These are phyloP conservation scores for Harpagus bidentatus DNA, from an alignment of 2,113 vertebrate genomes.

Conservation along the genomic window DNA sequence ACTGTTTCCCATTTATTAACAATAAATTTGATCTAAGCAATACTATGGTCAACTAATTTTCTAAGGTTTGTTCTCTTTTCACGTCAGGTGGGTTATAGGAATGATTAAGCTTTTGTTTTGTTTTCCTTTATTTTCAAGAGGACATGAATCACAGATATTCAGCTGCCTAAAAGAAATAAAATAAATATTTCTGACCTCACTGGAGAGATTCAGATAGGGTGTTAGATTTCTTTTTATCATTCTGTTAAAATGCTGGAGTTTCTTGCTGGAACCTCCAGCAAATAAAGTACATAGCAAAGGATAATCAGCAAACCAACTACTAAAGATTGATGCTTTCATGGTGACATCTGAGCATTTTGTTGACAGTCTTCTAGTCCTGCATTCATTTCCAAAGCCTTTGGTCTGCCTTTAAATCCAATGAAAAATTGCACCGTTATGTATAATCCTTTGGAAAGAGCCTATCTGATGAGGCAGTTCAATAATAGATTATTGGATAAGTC, in stretches of 20 bases:
- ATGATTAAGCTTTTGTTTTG: neutral
- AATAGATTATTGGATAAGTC: conserved; percentile 34
- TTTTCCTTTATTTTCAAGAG: neutral
- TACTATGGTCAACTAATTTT: neutral
- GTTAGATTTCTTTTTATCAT: neutral
- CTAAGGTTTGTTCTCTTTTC: neutral
- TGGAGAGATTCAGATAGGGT: neutral
- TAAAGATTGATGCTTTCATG: neutral
- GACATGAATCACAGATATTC: neutral
- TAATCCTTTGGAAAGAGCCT: conserved; percentile 29
- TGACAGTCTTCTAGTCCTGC: neutral
- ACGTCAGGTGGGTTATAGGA: neutral
- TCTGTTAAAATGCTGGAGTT: neutral
- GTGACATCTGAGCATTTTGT: neutral
- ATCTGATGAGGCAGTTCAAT: neutral
- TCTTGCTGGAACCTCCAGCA: neutral
- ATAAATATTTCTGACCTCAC: neutral
- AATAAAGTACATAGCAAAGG: neutral
- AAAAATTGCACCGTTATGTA: conserved; percentile 10
- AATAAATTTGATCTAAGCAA: neutral
- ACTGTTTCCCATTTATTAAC: neutral
- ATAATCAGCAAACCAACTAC: neutral
- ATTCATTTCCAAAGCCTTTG: neutral
- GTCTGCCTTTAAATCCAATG: conserved; percentile 2
- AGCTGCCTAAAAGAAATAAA: neutral